Evolutionary conservation across 1,140 invertebrate genomes (phyloP).

Genomic region (Neelides sp.): DNA sequence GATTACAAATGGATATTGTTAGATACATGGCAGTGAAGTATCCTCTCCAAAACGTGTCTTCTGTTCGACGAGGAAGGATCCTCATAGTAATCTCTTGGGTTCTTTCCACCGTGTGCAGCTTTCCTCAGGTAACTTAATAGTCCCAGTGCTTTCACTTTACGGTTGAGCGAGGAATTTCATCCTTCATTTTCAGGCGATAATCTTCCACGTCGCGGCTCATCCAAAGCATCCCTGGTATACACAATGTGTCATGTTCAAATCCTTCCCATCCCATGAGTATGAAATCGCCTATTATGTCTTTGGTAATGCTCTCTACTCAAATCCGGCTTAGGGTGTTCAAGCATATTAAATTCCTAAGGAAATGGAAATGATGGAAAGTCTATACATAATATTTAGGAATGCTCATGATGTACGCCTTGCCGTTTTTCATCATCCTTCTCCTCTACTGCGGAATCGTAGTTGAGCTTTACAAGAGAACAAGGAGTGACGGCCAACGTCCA

Average conservation of each 20-base stretch:
- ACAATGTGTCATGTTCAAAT: conserved; percentile 36
- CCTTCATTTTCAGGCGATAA: conserved; percentile 31
- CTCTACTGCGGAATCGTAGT: conserved; percentile 40
- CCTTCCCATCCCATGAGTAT: conserved; percentile 29
- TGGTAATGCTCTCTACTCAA: no score
- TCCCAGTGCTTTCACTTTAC: background rate
- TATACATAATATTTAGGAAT: conserved; percentile 29
- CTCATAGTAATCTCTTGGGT: conserved; percentile 38
- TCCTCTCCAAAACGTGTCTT: conserved; percentile 32
- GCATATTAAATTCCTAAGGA: no score
- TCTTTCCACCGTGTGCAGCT: conserved; percentile 34
- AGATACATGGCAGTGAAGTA: conserved; percentile 34
- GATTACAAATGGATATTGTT: background rate
- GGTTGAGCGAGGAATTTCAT: background rate
- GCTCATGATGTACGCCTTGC: conserved; percentile 39
- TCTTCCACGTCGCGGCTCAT: conserved; percentile 36
- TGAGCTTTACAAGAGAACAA: conserved; percentile 21
- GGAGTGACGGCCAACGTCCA: no score
- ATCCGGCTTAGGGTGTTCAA: no score
- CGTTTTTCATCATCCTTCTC: conserved; percentile 39
- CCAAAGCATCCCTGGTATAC: conserved; percentile 33
- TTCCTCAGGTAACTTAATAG: conserved; percentile 36
- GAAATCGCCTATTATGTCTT: conserved; percentile 32
- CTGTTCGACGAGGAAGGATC: conserved; percentile 30
- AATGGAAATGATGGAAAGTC: no score